Base-by-base conservation (phyloP, 2,113 vertebrate species). In the Gavialis gangeticus region DNA sequence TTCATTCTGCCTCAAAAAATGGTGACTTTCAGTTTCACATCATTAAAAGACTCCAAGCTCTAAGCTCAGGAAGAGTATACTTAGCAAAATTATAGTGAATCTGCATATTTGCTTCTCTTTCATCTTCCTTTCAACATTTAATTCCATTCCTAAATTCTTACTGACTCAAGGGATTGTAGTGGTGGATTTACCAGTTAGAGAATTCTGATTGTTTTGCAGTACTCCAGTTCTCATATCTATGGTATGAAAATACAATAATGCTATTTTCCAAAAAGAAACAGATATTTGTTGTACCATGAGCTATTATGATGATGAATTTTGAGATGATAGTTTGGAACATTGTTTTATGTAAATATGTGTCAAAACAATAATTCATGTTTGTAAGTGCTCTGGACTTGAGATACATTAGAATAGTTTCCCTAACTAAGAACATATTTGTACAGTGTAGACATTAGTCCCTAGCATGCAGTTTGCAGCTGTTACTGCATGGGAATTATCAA, bases 1-100 rank as follows among this genome's bases (percentile, higher is more conserved):
- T 69, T 24, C 16, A 7, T 79, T 58, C 69, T 25, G 1, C 4
- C 0, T 4, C 37, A 89, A 71, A 37, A 28, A 63, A 21, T 0
- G 7, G n/a, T 75, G 85, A 19, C 24, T 63, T 0, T 0, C 1
- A 0, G 76, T 90, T 83, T 78, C 66, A 17, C 5, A 3, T 17
- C 0, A 0, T 25, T n/a, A 22, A 59, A 91, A 71, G 21, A 6
- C 0, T 0, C 19, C 0, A 6, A 71, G 56, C 0, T 0, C 19
- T 0, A 6, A 71, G 56, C 56, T 54, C 2, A 83, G 59, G 7
- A 75, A 62, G 73, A 12, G 62, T 75, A n/a, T 46, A 66, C 46
- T 85, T 56, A 27, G 22, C 12, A 85, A 82, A 95, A 46, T 58
- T 7, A 1, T 15, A 24, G 56, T 58, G 46, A 78, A 78, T 62